Base-by-base conservation (phyloP, 2,888 invertebrate genomes). In the Pristionchus mayeri region DNA sequence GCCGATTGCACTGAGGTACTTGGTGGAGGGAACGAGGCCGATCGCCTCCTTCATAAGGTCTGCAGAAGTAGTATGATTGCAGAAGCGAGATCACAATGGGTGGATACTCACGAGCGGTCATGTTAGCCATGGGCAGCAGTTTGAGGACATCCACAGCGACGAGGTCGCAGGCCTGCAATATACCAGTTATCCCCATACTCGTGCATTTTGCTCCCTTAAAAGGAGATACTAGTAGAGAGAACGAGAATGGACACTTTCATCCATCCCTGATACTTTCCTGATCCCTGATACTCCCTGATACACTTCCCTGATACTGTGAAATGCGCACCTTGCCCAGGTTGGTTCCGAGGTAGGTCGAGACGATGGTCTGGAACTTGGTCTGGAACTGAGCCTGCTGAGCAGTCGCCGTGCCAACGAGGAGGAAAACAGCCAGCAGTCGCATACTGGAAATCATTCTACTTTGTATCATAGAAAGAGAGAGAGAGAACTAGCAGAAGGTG, bases 321-420 rank as follows among this genome's bases (percentile, higher is more conserved):
- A n/a, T n/a, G n/a, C 24, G 3, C 18, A 79, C 79, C 79, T 79
- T 79, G 6, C 9, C 34, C n/a, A 54, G 52, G 79, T 79, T 79
- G 48, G 79, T 0, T 6, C n/a, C n/a, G 16, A 79, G 52, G 37
- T 79, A 79, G 1, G 21, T 21, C 16, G 79, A 21, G 54, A 79
- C 79, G 52, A 79, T 16, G 37, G 21, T 79, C 37, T 54, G 4
- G 79, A 79, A 79, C 27, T 79, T 79, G 21, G 79, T 79, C 2
- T 18, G 18, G 79, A 79, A 79, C 7, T 6, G 11, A 1, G 79
- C 79, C 6, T 6, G 11, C 27, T 75, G 79, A 1, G 34, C 21
- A 54, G 67, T 18, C 13, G n/a, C n/a, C n/a, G n/a, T n/a, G n/a
- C 34, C 50, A 21, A 50, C 21, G 3, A 54, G 34, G 9, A 79